phyloP scores from a whole-genome alignment of 2,797 vertebrate genomes.

The Channallabes apus region DNA sequence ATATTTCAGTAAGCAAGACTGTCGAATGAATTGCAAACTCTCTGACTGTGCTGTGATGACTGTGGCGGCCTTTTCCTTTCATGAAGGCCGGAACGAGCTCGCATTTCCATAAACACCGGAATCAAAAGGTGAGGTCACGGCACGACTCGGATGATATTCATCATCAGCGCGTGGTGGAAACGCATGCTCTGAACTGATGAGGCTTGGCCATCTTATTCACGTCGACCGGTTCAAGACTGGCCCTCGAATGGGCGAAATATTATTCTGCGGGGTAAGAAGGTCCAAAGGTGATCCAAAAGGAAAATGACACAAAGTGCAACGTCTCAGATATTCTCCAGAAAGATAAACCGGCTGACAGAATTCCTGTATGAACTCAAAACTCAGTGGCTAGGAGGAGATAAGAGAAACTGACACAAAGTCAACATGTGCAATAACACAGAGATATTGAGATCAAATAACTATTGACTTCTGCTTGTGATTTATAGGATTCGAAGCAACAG shows the following conservation, averaged over 20 bases:
- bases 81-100: neutral
- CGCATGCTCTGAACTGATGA: neutral
- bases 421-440: neutral
- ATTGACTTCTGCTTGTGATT: neutral
- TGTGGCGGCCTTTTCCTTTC: slow-evolving; percentile 8
- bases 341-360: neutral
- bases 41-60: slow-evolving; percentile 12
- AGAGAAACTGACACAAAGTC: neutral
- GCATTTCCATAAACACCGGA: slow-evolving; percentile 28
- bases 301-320: neutral
- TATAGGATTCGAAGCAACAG: neutral
- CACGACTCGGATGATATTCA: slow-evolving; percentile 21
- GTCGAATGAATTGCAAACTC: neutral
- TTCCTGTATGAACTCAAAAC: neutral
- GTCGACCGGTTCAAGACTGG: neutral
- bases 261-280: neutral
- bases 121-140: slow-evolving; percentile 16
- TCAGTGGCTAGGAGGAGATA: neutral
- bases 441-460: neutral
- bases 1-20: slow-evolving; percentile 27
- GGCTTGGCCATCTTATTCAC: neutral
- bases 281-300: neutral
- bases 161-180: slow-evolving; percentile 25
- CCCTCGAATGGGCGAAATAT: neutral
- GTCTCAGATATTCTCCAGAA: neutral